Percentiles rank a stretch among this genome's conserved stretches.
These are phyloP conservation scores for Ammodramus savannarum DNA, from an alignment of 2,113 vertebrate genomes.

Conservation along the genomic window DNA sequence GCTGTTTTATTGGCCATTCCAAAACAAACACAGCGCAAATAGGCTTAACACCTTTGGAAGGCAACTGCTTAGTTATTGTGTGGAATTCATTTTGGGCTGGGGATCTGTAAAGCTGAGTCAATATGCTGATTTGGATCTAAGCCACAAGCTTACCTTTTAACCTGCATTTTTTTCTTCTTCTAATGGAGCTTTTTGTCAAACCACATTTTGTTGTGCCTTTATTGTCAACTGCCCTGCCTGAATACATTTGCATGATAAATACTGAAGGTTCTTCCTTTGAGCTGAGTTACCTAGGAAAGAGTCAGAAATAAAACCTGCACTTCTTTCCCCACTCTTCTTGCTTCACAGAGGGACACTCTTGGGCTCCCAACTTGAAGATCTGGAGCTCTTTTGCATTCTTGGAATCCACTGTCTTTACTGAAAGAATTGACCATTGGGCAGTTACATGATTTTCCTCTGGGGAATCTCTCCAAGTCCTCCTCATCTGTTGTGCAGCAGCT, in stretches of 20 bases:
- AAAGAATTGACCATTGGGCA: neutral
- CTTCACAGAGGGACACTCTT: neutral
- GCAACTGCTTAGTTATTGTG: slow-evolving; percentile 48
- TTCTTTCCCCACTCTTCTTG: neutral
- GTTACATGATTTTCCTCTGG: neutral
- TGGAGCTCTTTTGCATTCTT: neutral
- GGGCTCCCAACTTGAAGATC: neutral
- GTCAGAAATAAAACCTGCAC: neutral
- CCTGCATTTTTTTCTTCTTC: slow-evolving; percentile 14
- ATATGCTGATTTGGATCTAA: slow-evolving; percentile 26
- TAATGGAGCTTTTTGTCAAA: neutral
- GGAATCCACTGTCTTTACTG: neutral
- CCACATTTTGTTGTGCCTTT: neutral
- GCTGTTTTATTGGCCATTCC: slow-evolving; percentile 62
- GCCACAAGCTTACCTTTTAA: slow-evolving; percentile 35
- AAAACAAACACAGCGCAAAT: slow-evolving; percentile 59
- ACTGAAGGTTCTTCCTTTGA: neutral
- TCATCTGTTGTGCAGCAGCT: neutral
- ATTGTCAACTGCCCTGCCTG: neutral
- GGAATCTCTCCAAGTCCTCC: neutral
- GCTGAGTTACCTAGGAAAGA: neutral
- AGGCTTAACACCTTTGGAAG: slow-evolving; percentile 65
- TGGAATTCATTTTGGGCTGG: slow-evolving; percentile 45
- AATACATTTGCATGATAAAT: neutral
- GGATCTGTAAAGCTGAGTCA: slow-evolving; percentile 50